Base-by-base conservation (phyloP, 2,797 vertebrate genomes). In the Tarsius wallacei region DNA sequence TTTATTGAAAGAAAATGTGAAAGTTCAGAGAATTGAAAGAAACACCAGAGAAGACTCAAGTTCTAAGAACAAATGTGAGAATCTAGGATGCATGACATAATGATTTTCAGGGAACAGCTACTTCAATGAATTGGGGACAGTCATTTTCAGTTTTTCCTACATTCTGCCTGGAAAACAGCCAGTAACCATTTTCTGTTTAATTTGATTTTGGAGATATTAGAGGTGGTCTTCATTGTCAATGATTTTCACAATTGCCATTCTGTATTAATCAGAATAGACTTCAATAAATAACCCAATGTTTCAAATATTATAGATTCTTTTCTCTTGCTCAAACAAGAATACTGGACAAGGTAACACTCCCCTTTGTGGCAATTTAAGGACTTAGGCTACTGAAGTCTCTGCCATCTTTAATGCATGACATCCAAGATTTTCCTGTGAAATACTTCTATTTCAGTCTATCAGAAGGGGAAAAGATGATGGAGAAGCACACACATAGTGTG, bases 121-220 rank as follows among this genome's bases (percentile, higher is more conserved):
- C 83, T 24, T 66, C 64, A 88, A 91, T 15, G 22, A 83, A 64
- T 36, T 63, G 16, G 28, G n/a, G 47, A 70, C 3, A 3, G 78
- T 21, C 9, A 55, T 80, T 68, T 83, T 84, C 42, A 90, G 15
- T 73, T 73, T 11, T 22, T 87, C 24, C 73, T 86, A 26, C 16
- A 33, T 81, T 59, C 42, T 85, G 19, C 14, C 8, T 78, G 59
- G 26, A 33, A 51, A 21, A 5, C 21, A 73, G 21, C 61, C 21
- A 73, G 31, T 64, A 83, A 87, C 84, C 64, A 36, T 47, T 47
- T 74, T 81, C 22, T 85, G 15, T 61, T 86, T 53, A 64, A 36
- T 73, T 83, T 89, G 36, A 94, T 90, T 77, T 93, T 77, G 28
- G 55, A 83, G 10, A 31, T 82, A 31, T 83, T 59, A 82, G 63